These are phyloP conservation scores for Diploptera punctata DNA, from an alignment of 2,888 invertebrate genomes.

Conservation along the genomic window DNA sequence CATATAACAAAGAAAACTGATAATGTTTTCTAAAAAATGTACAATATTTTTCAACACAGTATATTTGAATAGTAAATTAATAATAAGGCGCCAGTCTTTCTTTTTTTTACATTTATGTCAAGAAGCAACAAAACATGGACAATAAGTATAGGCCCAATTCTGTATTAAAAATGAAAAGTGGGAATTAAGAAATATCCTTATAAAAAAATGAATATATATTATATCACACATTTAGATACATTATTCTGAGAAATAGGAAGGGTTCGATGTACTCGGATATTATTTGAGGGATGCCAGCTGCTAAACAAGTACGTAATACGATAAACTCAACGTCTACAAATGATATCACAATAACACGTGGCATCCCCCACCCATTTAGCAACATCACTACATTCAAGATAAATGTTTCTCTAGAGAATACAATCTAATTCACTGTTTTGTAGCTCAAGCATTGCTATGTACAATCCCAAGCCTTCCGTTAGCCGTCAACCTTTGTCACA, in stretches of 20 bases:
- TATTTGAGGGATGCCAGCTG: slow-evolving; percentile 6
- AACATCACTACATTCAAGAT: slow-evolving; percentile 16
- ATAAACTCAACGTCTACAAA: slow-evolving; percentile 3
- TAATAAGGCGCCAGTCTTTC: too few species aligned
- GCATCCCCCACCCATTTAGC: slow-evolving; percentile 3
- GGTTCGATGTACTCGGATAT: slow-evolving; percentile 19
- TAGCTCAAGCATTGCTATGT: slow-evolving; percentile 6
- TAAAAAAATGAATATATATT: not conserved
- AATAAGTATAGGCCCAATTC: slow-evolving; percentile 6
- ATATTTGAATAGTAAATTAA: too few species aligned
- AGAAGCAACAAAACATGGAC: too few species aligned
- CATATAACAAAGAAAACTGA: too few species aligned
- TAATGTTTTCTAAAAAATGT: too few species aligned
- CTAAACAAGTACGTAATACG: not conserved
- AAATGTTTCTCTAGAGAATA: slow-evolving; percentile 6
- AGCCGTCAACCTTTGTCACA: not conserved
- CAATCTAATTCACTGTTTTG: slow-evolving; percentile 4
- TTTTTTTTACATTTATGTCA: too few species aligned
- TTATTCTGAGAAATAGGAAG: not conserved
- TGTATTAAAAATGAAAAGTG: not conserved
- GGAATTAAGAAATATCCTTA: not conserved
- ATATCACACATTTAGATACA: slow-evolving; percentile 18
- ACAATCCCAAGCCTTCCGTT: slow-evolving; percentile 9
- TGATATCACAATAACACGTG: slow-evolving; percentile 14
- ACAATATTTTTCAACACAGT: too few species aligned